A percentile compares a stretch with the other conserved stretches of the same genome.
Conservation (phyloP, 2,888 invertebrate genomes). For the Craniophora ligustri region DNA sequence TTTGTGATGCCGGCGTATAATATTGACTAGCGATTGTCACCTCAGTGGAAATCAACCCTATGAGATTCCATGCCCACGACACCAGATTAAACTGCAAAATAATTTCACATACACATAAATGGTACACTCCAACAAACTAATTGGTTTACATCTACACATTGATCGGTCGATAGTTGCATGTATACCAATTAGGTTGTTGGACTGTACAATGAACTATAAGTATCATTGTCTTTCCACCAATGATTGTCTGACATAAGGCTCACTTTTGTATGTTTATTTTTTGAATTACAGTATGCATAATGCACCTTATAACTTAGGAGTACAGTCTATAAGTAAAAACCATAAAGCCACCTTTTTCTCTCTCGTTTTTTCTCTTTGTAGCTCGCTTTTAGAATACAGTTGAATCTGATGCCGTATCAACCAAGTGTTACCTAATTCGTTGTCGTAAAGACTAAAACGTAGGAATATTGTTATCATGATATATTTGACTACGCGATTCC, state of each 20-base stretch:
- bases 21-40: conserved; percentile 84
- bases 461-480: conserved; percentile 54
- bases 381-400: conserved; percentile 32
- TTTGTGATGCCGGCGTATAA: conserved; percentile 82
- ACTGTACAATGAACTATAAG: too few relatives aligned
- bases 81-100: conserved; percentile 55
- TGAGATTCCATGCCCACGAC: conserved; percentile 72
- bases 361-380: background rate
- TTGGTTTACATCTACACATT: too few relatives aligned
- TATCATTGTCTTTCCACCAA: too few relatives aligned
- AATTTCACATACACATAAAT: too few relatives aligned
- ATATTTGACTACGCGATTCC: conserved; percentile 62
- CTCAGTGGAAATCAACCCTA: conserved; percentile 71
- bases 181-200: too few relatives aligned
- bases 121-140: too few relatives aligned
- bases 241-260: too few relatives aligned
- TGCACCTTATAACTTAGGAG: too few relatives aligned
- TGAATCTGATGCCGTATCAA: conserved; percentile 62
- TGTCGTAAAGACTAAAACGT: conserved; percentile 69
- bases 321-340: too few relatives aligned
- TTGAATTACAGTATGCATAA: too few relatives aligned
- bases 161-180: too few relatives aligned
- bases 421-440: conserved; percentile 75
- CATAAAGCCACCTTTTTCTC: background rate
- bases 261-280: too few relatives aligned